Percentiles rank a stretch among this genome's conserved stretches.
phyloP scores from a whole-genome alignment of 2,888 invertebrate genomes.

The Lydus trimaculatus region DNA sequence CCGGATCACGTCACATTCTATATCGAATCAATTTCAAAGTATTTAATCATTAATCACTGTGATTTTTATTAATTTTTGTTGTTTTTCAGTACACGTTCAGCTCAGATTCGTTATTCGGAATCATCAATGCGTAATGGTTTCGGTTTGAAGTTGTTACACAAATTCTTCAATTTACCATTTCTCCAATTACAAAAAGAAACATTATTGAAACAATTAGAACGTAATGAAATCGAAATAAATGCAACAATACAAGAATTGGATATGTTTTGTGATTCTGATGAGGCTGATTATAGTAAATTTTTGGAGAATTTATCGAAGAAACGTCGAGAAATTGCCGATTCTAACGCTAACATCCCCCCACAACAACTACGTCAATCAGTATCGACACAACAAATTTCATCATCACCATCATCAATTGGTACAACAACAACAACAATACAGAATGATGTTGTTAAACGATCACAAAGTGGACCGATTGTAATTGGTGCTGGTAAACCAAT shows the following conservation, averaged over 20 bases:
- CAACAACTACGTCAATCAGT: slow-evolving; percentile 39
- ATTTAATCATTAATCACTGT: slow-evolving; percentile 46
- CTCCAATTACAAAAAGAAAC: slow-evolving; percentile 88
- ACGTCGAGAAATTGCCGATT: slow-evolving; percentile 75
- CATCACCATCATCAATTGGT: slow-evolving; percentile 12
- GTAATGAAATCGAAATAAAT: slow-evolving; percentile 82
- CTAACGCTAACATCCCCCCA: slow-evolving; percentile 63
- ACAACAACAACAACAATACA: slow-evolving; percentile 56
- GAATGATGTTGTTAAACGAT: slow-evolving; percentile 56
- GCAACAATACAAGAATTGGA: slow-evolving; percentile 79
- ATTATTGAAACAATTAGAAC: slow-evolving; percentile 81
- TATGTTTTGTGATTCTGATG: slow-evolving; percentile 78
- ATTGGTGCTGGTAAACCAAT: slow-evolving; percentile 60
- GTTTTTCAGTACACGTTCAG: slow-evolving; percentile 60
- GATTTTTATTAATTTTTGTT: slow-evolving; percentile 11
- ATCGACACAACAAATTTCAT: slow-evolving; percentile 24
- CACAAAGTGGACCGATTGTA: slow-evolving; percentile 59
- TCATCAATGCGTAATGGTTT: slow-evolving; percentile 96
- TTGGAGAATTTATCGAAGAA: slow-evolving; percentile 78
- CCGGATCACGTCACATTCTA: slow-evolving; percentile 74
- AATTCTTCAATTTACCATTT: slow-evolving; percentile 95
- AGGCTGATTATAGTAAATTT: slow-evolving; percentile 77
- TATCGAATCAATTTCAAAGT: slow-evolving; percentile 70
- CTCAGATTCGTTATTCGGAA: slow-evolving; percentile 85
- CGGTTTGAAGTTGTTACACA: slow-evolving; percentile 89